Evolutionary conservation across 2,113 vertebrate genomes (phyloP), one percentile per base, ranked within the genome.

Genomic region (Numida meleagris): DNA sequence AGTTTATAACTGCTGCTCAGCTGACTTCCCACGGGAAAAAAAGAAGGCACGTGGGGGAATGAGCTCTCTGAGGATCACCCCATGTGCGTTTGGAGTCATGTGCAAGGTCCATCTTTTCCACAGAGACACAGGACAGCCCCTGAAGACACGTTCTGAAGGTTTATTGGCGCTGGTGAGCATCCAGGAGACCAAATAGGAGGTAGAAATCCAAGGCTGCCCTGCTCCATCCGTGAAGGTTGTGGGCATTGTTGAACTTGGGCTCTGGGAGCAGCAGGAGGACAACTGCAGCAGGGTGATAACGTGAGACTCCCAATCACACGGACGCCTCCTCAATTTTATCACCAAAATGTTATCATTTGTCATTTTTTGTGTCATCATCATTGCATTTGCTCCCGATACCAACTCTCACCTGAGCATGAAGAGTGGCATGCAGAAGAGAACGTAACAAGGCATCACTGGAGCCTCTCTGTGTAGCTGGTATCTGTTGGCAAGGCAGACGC

Each of bases 101-200:
- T 13, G 23, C 17, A 71, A 66, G 23, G 59, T 31, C 88, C 77
- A 31, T 29, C 20, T 6, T 86, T 76, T n/a, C 31, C 82, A 31
- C n/a, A 75, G 62, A 62, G n/a, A 53, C 0, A 1, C 3, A 20
- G 57, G 45, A 25, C 88, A 88, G 21, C 1, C 40, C 29, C 33
- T 12, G 33, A 57, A 78, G 61, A 65, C 3, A 24, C 25, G 9
- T 38, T 27, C 11, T 51, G 75, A 82, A 51, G 62, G 21, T 42
- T 82, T 57, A 57, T 51, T 85, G n/a, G 57, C 58, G 43, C 40
- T 46, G 48, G 74, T 71, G 78, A 92, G 55, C 10, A 80, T 82
- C 43, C 14, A 33, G 63, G 89, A 79, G 17, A 9, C 40, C 42
- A 43, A 79, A 23, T 0, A 70, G 55, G 65, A 58, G 58, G 45